A percentile compares a stretch with the other conserved stretches of the same genome.
Conservation (phyloP, 2,797 vertebrate genomes). For the Manis javanica region DNA sequence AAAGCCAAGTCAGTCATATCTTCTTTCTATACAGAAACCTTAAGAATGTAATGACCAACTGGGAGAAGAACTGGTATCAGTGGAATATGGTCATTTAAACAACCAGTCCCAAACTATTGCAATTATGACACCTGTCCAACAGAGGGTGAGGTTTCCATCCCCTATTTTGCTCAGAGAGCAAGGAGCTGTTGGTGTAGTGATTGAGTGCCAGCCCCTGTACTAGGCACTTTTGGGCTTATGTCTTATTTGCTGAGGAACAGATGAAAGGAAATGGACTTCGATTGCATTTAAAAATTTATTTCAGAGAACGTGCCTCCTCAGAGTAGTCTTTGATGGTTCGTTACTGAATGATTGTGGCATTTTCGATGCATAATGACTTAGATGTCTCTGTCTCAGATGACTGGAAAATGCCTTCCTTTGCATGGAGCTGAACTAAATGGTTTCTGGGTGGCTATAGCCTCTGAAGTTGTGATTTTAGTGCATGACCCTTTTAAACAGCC, state of each 20-base stretch:
- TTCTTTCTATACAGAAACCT: neutral
- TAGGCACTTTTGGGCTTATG: neutral
- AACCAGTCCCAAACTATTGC: neutral
- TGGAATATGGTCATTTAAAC: neutral
- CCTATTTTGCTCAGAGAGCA: neutral
- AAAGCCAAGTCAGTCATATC: neutral
- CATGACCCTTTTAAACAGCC: neutral
- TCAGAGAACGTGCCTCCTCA: neutral
- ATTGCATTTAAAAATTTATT: neutral
- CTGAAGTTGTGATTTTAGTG: neutral
- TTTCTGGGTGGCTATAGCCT: neutral
- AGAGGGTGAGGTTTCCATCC: neutral
- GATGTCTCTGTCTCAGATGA: neutral
- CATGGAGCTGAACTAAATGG: neutral
- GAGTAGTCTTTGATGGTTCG: neutral
- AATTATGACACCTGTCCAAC: accelerated
- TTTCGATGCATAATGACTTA: neutral
- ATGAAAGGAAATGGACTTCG: neutral
- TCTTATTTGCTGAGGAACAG: neutral
- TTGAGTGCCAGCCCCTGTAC: neutral
- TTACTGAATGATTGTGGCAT: neutral
- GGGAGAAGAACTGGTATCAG: neutral
- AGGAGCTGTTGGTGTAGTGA: too few relatives aligned
- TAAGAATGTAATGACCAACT: neutral
- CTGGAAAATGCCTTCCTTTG: neutral